Base-by-base conservation (phyloP, 2,888 invertebrate genomes). In the Parascotia fuliginaria region DNA sequence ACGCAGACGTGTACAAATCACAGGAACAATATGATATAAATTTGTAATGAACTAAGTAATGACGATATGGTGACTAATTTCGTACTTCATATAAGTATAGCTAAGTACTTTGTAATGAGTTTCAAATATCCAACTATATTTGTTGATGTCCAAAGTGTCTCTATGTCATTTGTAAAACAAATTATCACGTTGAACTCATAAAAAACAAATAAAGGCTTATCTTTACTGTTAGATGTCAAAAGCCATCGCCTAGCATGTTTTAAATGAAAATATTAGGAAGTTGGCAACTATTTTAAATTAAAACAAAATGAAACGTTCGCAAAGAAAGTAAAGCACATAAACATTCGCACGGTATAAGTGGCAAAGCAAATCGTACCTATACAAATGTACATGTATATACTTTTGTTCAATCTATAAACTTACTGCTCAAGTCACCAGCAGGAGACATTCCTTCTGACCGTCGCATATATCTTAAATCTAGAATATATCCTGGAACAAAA, bases 381-480 rank as follows among this genome's bases (percentile, higher is more conserved):
- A n/a, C n/a, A n/a, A n/a, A n/a, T n/a, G n/a, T n/a, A n/a, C n/a
- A n/a, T n/a, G n/a, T n/a, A n/a, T n/a, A n/a, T n/a, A n/a, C n/a
- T n/a, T n/a, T n/a, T n/a, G n/a, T n/a, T 7, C 27, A 24, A 1
- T 24, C 3, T 4, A 5, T 19, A 3, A 65, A 79, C 80, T 76
- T 74, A 88, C 87, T 77, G 55, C 76, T 78, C 27, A 82, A 71
- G 50, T 89, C 86, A 2, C 76, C 63, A 0, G 78, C 60, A 6
- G 83, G 75, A 0, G 70, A 55, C 2, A 66, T 52, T 11, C 69
- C 66, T 11, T 81, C 83, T 9, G 79, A 69, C 58, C 81, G 76
- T 11, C 77, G 73, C 69, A 91, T 80, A 66, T 93, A 93, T 63
- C 93, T 84, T 66, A 90, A 80, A 68, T 93, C 93, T 43, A 92